Evolutionary conservation across 2,113 vertebrate species (phyloP).

Genomic region (Rhinolophus ferrumequinum): DNA sequence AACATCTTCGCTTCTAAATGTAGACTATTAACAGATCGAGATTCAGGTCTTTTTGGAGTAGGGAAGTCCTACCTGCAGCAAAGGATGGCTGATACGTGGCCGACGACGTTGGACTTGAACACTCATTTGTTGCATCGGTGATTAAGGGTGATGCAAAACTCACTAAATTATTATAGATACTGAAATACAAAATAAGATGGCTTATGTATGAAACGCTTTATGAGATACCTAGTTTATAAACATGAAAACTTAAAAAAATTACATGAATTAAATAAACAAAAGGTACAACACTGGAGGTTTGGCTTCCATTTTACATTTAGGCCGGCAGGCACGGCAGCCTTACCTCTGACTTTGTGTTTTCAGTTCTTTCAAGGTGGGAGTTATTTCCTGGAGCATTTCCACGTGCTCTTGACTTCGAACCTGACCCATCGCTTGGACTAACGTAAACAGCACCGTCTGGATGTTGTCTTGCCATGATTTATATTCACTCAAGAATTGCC

Average conservation of each 20-base stretch:
- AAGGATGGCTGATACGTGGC: slow-evolving; percentile 93
- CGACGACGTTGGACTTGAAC: slow-evolving; percentile 93
- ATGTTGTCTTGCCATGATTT: slow-evolving; percentile 99
- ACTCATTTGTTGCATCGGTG: slow-evolving; percentile 94
- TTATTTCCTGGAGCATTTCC: slow-evolving; percentile 97
- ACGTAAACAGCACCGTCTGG: slow-evolving; percentile 96
- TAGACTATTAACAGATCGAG: background rate
- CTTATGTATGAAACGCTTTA: slow-evolving; percentile 42
- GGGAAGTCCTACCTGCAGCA: slow-evolving; percentile 91
- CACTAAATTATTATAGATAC: slow-evolving; percentile 98
- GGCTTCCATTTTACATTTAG: slow-evolving; percentile 9
- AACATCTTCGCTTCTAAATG: background rate
- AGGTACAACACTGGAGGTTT: background rate
- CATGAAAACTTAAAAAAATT: slow-evolving; percentile 8
- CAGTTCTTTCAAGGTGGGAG: slow-evolving; percentile 95
- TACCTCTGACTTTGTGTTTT: slow-evolving; percentile 97
- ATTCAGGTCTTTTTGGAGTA: background rate
- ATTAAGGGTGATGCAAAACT: slow-evolving; percentile 98
- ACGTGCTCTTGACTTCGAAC: slow-evolving; percentile 94
- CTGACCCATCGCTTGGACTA: slow-evolving; percentile 97
- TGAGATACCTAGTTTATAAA: background rate
- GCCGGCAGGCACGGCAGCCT: background rate
- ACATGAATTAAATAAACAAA: background rate
- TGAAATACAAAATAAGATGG: slow-evolving; percentile 77
- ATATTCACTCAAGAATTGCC: slow-evolving; percentile 97